Percentiles rank a stretch among this genome's conserved stretches.
These are phyloP conservation scores for Chrysoperla carnea DNA, from an alignment of 1,140 invertebrate species.

Conservation along the genomic window DNA sequence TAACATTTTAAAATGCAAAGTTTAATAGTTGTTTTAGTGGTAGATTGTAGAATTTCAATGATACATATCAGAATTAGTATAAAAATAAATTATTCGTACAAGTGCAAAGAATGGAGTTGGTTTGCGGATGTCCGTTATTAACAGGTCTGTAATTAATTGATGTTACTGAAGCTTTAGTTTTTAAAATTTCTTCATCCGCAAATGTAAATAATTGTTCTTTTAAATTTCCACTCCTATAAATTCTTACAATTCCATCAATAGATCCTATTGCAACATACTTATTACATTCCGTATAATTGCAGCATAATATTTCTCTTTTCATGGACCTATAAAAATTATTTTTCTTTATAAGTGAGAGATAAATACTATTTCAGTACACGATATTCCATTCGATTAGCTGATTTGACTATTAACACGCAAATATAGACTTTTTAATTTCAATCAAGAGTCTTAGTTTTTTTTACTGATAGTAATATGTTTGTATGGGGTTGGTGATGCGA, in stretches of 20 bases:
- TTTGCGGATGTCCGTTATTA: slow-evolving; percentile 31
- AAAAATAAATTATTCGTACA: slow-evolving; percentile 23
- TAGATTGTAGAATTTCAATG: not conserved
- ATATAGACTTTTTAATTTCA: too few relatives aligned
- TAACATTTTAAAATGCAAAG: too few relatives aligned
- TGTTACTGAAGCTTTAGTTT: slow-evolving; percentile 31
- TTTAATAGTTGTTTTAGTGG: not conserved
- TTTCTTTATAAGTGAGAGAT: not conserved
- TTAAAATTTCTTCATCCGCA: slow-evolving; percentile 29
- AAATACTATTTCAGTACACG: too few relatives aligned
- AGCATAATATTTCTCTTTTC: slow-evolving; percentile 30
- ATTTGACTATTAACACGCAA: too few relatives aligned
- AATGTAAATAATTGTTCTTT: slow-evolving; percentile 23
- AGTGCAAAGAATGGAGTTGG: slow-evolving; percentile 30
- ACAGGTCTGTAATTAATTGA: slow-evolving; percentile 35
- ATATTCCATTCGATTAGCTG: too few relatives aligned
- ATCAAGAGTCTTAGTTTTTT: too few relatives aligned
- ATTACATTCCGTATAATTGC: slow-evolving; percentile 36
- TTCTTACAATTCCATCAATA: slow-evolving; percentile 29
- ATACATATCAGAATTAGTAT: slow-evolving; percentile 4
- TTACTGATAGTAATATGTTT: too few relatives aligned
- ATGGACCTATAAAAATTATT: slow-evolving; percentile 21
- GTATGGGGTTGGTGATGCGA: too few relatives aligned
- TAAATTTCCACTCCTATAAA: slow-evolving; percentile 25
- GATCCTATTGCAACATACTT: slow-evolving; percentile 33